Conservation (phyloP, 2,888 invertebrate species). For the Scotopteryx bipunctaria region DNA sequence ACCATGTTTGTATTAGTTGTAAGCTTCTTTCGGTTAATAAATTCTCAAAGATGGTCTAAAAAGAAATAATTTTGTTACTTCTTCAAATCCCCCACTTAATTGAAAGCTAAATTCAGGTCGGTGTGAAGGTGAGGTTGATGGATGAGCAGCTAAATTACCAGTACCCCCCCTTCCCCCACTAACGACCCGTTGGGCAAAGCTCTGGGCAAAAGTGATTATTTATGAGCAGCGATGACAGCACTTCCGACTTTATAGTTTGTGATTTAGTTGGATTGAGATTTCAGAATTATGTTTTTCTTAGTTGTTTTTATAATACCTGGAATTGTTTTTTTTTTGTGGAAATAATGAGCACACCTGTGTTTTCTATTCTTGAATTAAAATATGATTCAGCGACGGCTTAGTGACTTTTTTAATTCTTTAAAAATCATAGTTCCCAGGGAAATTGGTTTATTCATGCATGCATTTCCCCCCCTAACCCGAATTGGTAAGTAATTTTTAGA, state of each 20-base stretch:
- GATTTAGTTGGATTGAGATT: slow-evolving; percentile 63
- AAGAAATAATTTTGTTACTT: slow-evolving; percentile 25
- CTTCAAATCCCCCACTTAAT: slow-evolving; percentile 55
- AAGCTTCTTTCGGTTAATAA: no score
- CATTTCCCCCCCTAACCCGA: no score
- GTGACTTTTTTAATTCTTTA: no score
- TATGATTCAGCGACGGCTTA: background rate
- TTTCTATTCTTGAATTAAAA: slow-evolving; percentile 10
- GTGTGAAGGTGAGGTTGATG: slow-evolving; percentile 66
- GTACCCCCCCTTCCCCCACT: slow-evolving; percentile 49
- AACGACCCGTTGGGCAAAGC: slow-evolving; percentile 62
- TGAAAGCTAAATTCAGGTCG: slow-evolving; percentile 70
- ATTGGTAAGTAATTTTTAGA: no score
- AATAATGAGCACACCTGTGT: slow-evolving; percentile 15
- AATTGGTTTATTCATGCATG: no score
- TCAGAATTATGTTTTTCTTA: slow-evolving; percentile 43
- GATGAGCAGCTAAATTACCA: slow-evolving; percentile 74
- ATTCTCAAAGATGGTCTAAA: no score
- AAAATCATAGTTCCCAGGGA: no score
- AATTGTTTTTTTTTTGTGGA: slow-evolving; percentile 10
- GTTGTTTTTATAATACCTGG: slow-evolving; percentile 28
- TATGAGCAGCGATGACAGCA: slow-evolving; percentile 72
- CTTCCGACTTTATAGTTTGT: slow-evolving; percentile 69
- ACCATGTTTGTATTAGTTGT: no score
- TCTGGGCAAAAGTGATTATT: slow-evolving; percentile 71